Percentiles rank a stretch among this genome's conserved stretches.
phyloP scores from a whole-genome alignment of 2,888 invertebrate genomes.

The Epistrophe grossulariae region DNA sequence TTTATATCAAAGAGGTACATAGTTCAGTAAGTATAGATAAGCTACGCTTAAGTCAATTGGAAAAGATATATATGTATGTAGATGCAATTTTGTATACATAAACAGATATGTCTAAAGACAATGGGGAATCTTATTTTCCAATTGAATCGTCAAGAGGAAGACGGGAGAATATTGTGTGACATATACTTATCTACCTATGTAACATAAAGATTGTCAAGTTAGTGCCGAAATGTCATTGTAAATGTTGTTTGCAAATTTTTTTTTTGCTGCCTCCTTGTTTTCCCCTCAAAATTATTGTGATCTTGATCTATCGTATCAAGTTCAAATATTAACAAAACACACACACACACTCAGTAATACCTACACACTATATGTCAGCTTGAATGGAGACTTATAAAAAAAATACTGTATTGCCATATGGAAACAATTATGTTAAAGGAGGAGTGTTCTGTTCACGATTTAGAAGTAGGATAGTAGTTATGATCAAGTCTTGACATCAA shows the following conservation, averaged over 20 bases:
- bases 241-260: constrained; percentile 35
- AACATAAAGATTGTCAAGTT: constrained; percentile 31
- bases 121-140: constrained; percentile 74
- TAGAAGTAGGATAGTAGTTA: neutral
- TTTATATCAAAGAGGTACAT: constrained; percentile 45
- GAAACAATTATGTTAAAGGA: constrained; percentile 56
- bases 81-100: neutral
- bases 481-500: constrained; percentile 6
- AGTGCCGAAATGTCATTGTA: constrained; percentile 56
- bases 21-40: constrained; percentile 32
- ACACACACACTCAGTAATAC: too few species aligned
- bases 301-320: constrained; percentile 49
- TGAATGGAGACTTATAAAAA: constrained; percentile 28
- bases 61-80: neutral
- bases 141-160: constrained; percentile 61
- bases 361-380: neutral
- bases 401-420: neutral
- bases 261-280: neutral
- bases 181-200: neutral
- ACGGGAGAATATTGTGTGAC: constrained; percentile 65
- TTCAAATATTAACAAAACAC: constrained; percentile 40
- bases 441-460: neutral
- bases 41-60: constrained; percentile 17
- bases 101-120: constrained; percentile 43
- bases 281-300: constrained; percentile 25